Conservation (phyloP, 64 coral and sea anemone genomes). For the Pocillopora verrucosa region DNA sequence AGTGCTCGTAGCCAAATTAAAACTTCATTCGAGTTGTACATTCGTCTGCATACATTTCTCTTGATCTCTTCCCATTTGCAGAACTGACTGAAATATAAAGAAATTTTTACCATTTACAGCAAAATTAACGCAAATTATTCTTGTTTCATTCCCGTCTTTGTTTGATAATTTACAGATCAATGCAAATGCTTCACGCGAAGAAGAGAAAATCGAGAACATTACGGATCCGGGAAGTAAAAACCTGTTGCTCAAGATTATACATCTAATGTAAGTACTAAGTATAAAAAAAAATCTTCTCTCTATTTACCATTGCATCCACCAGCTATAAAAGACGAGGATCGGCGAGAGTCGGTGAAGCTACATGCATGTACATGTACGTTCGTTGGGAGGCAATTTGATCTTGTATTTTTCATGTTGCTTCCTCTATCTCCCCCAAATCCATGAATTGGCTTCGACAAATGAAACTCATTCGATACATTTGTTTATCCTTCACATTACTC, state of each 20-base stretch:
- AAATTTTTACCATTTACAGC: too few relatives aligned
- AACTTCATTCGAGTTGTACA: not conserved
- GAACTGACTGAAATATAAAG: too few relatives aligned
- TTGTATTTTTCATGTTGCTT: too few relatives aligned
- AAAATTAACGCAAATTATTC: too few relatives aligned
- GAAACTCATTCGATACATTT: too few relatives aligned
- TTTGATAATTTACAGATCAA: slow-evolving; percentile 3
- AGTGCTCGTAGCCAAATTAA: not conserved
- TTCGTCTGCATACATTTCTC: not conserved
- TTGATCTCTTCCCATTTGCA: not conserved
- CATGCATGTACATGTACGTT: too few relatives aligned
- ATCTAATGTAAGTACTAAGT: slow-evolving; percentile 45
- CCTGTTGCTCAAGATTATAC: slow-evolving; percentile 24
- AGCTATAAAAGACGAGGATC: too few relatives aligned
- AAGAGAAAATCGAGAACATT: not conserved
- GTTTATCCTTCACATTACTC: too few relatives aligned
- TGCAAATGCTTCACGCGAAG: slow-evolving; percentile 1
- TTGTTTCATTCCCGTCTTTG: not conserved
- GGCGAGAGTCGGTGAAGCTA: too few relatives aligned
- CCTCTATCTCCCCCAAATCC: too few relatives aligned
- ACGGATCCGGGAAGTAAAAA: not conserved
- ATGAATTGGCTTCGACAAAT: too few relatives aligned
- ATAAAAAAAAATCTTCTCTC: not conserved
- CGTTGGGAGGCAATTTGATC: too few relatives aligned
- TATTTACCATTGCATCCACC: not conserved